Percentiles rank a stretch among this genome's conserved stretches.
phyloP scores from a whole-genome alignment of 2,797 vertebrate genomes.

The Crypturellus tataupa region DNA sequence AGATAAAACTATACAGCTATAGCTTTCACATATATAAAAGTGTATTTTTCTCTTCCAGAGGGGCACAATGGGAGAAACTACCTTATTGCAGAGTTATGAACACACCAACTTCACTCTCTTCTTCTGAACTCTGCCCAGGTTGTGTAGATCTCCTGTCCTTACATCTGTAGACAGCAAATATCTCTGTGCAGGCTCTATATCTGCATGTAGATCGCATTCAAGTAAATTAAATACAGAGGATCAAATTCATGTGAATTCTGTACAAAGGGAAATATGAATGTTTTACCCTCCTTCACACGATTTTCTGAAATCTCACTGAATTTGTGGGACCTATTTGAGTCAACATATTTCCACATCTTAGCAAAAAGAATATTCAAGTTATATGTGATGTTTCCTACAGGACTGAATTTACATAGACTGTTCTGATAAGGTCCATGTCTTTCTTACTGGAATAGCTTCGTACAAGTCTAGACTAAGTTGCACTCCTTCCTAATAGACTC shows the following conservation, averaged over 20 bases:
- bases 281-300: neutral
- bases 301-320: neutral
- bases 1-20: neutral
- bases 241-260: neutral
- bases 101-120: neutral
- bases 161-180: neutral
- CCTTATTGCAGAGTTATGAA: neutral
- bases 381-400: neutral
- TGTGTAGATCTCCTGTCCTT: neutral
- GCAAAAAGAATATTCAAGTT: neutral
- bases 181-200: neutral
- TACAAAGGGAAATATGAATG: neutral
- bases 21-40: neutral
- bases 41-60: neutral
- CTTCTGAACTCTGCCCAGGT: neutral
- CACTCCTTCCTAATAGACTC: neutral
- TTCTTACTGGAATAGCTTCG: neutral
- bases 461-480: neutral
- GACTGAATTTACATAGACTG: neutral
- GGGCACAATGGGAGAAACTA: neutral
- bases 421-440: neutral
- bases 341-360: neutral
- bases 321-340: neutral
- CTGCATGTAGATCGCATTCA: neutral
- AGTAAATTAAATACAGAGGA: neutral